phyloP scores from a whole-genome alignment of 1,140 invertebrate genomes.

The Mycetomoellerius zeteki region DNA sequence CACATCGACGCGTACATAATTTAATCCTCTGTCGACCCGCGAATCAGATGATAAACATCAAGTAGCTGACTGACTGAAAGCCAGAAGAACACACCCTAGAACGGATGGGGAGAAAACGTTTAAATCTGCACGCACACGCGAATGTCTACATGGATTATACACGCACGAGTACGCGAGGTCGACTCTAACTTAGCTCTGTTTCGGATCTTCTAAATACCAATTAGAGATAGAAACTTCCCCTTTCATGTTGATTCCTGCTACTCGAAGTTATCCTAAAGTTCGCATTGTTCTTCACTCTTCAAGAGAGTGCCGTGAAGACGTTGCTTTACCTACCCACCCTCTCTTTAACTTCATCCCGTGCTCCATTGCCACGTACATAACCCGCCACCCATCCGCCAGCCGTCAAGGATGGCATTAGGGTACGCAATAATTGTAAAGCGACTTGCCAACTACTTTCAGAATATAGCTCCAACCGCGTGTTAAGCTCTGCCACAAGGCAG shows the following conservation, averaged over 20 bases:
- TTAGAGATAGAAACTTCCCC: slow-evolving; percentile 86
- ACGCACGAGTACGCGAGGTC: slow-evolving; percentile 51
- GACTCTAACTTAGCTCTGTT: slow-evolving; percentile 79
- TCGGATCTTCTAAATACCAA: slow-evolving; percentile 86
- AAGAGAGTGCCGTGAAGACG: slow-evolving; percentile 40
- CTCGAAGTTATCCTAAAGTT: slow-evolving; percentile 85
- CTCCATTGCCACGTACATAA: slow-evolving; percentile 41
- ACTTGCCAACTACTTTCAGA: slow-evolving; percentile 80
- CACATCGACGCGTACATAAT: slow-evolving; percentile 79
- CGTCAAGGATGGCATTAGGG: slow-evolving; percentile 77
- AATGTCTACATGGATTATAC: slow-evolving; percentile 23
- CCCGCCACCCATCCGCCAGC: slow-evolving; percentile 24
- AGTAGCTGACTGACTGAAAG: slow-evolving; percentile 77
- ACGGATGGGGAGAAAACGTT: slow-evolving; percentile 6
- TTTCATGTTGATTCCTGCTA: slow-evolving; percentile 86
- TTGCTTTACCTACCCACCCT: slow-evolving; percentile 58
- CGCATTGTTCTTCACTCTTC: slow-evolving; percentile 84
- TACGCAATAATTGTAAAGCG: slow-evolving; percentile 81
- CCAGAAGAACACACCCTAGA: slow-evolving; percentile 65
- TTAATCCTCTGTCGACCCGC: slow-evolving; percentile 76
- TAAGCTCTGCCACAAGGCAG: slow-evolving; percentile 11
- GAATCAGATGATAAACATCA: slow-evolving; percentile 83
- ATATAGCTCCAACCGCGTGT: slow-evolving; percentile 78
- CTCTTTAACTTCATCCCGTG: slow-evolving; percentile 34
- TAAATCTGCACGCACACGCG: slow-evolving; percentile 57